Evolutionary conservation across 2,113 vertebrate genomes (phyloP).

Genomic region (Chionis minor): DNA sequence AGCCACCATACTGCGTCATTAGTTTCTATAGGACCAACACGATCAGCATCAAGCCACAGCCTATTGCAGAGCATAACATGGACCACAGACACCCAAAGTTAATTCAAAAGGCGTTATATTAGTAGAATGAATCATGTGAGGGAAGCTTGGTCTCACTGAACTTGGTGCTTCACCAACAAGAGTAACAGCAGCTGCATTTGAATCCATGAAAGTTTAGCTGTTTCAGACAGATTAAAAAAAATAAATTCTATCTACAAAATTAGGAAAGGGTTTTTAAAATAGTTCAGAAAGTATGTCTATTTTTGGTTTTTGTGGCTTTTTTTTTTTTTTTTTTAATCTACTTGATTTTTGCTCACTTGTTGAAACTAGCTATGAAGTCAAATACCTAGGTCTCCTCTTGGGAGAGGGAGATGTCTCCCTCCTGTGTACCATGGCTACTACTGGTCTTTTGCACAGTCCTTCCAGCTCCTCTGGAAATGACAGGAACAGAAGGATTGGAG

Average conservation of each 20-base stretch:
- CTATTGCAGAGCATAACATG: neutral
- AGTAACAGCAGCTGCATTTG: neutral
- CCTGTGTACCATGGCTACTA: neutral
- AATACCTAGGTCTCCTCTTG: neutral
- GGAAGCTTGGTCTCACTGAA: neutral
- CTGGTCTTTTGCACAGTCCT: neutral
- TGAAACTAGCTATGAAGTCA: neutral
- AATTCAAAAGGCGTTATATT: neutral
- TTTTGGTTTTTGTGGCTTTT: too few species aligned
- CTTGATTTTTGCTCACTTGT: neutral
- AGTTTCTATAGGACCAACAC: neutral
- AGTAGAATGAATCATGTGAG: neutral
- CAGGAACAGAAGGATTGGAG: neutral
- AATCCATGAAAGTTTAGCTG: neutral
- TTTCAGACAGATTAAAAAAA: neutral
- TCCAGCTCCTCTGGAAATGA: neutral
- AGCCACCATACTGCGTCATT: neutral
- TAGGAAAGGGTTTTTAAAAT: neutral
- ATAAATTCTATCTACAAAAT: neutral
- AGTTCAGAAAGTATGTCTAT: neutral
- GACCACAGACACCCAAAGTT: neutral
- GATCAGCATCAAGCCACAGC: neutral
- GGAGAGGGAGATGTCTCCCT: neutral
- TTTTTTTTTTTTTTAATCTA: neutral
- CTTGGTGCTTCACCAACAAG: neutral